These are phyloP conservation scores for Arion vulgaris DNA, from an alignment of 1,140 invertebrate species.

Conservation along the genomic window DNA sequence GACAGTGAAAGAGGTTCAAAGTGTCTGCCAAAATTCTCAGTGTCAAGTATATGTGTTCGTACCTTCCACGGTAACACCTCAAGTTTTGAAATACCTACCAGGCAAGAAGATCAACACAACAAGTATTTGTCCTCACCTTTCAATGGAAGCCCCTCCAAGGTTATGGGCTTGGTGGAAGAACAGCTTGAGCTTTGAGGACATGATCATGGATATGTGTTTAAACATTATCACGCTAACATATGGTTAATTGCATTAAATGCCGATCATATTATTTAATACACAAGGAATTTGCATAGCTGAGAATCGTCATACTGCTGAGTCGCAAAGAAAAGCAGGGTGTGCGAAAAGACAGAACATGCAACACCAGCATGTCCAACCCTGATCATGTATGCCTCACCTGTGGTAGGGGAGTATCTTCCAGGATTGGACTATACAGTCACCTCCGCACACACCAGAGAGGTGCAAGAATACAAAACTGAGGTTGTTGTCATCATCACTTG, in stretches of 20 bases:
- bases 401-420: too few species aligned
- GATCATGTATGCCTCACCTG: too few species aligned
- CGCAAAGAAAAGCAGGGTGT: too few species aligned
- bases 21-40: conserved; percentile 10
- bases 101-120: conserved; percentile 23
- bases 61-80: conserved; percentile 47
- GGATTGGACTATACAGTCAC: too few species aligned
- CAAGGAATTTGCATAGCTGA: too few species aligned
- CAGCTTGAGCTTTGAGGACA: conserved; percentile 6
- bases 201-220: conserved; percentile 39
- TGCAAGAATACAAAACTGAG: too few species aligned
- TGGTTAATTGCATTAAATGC: conserved; percentile 16
- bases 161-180: conserved; percentile 25
- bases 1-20: conserved; percentile 21
- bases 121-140: conserved; percentile 58
- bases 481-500: too few species aligned
- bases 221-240: conserved; percentile 29
- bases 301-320: too few species aligned
- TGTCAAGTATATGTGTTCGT: conserved; percentile 43
- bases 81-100: conserved; percentile 13
- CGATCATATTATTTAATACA: too few species aligned
- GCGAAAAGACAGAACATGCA: too few species aligned
- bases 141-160: conserved; percentile 61
- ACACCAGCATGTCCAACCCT: too few species aligned
- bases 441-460: too few species aligned